Evolutionary conservation across 1,140 invertebrate genomes (phyloP).

Genomic region (Lanistes nyassanus): DNA sequence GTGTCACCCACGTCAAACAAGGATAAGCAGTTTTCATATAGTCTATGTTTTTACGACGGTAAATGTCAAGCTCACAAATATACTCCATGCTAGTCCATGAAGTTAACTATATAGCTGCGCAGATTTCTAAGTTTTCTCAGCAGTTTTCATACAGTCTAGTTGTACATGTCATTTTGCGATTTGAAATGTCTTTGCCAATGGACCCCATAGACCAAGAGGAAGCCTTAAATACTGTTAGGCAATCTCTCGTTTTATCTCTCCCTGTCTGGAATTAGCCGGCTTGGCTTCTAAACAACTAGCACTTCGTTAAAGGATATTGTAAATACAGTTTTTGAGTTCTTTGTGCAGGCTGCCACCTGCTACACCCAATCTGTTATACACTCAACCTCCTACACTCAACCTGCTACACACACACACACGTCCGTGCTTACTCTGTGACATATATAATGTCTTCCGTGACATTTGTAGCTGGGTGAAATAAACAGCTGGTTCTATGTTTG

Average conservation of each 20-base stretch:
- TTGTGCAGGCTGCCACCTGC: background rate
- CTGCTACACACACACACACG: background rate
- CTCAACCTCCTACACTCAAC: background rate
- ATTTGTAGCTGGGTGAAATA: background rate
- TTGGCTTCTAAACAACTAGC: background rate
- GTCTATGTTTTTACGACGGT: background rate
- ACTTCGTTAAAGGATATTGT: background rate
- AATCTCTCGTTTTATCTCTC: too few relatives aligned
- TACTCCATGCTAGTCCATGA: too few relatives aligned
- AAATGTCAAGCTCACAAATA: too few relatives aligned
- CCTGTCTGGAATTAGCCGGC: too few relatives aligned
- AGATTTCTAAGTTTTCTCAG: background rate
- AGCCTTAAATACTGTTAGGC: too few relatives aligned
- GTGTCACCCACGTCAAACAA: background rate
- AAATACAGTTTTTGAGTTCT: background rate
- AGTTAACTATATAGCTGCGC: background rate
- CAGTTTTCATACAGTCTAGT: background rate
- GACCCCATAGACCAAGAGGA: too few relatives aligned
- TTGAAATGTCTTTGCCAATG: too few relatives aligned
- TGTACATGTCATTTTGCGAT: too few relatives aligned
- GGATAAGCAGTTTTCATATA: background rate
- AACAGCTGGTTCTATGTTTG: background rate
- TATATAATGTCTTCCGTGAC: background rate
- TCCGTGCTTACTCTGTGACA: slow-evolving; percentile 3
- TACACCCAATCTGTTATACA: background rate